phyloP scores from a whole-genome alignment of 2,797 vertebrate species.

The Manis crassicaudata region DNA sequence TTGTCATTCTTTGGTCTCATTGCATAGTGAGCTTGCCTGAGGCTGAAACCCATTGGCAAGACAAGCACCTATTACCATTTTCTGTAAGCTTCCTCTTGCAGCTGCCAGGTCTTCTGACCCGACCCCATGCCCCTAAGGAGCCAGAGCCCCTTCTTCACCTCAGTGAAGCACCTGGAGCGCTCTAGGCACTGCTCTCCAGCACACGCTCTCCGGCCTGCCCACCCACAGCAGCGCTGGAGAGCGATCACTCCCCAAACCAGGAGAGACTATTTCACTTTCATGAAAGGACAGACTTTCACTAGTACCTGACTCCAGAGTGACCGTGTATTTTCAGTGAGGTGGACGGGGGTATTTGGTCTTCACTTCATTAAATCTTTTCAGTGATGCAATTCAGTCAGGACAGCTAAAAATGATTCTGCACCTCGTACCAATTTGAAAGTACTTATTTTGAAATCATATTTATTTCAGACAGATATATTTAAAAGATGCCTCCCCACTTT shows the following conservation, averaged over 20 bases:
- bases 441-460: not conserved
- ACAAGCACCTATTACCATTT: not conserved
- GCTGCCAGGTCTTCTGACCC: not conserved
- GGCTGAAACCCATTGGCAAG: too few species aligned
- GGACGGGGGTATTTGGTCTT: not conserved
- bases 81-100: not conserved
- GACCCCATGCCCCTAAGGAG: not conserved
- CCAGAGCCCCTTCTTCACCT: not conserved
- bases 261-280: not conserved
- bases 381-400: not conserved
- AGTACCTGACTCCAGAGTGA: not conserved
- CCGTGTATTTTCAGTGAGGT: not conserved
- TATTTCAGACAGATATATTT: slow-evolving; percentile 6
- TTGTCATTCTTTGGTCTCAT: too few species aligned
- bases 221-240: not conserved
- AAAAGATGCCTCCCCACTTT: slow-evolving; percentile 5
- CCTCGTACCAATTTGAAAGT: not conserved
- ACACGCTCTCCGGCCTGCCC: not conserved
- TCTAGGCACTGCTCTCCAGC: not conserved
- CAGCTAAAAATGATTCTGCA: not conserved
- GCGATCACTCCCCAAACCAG: not conserved
- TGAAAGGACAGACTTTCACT: not conserved
- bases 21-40: too few species aligned
- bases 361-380: not conserved
- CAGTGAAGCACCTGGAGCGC: not conserved